Evolutionary conservation across 2,113 vertebrate genomes (phyloP).

Genomic region (Trinectes maculatus): DNA sequence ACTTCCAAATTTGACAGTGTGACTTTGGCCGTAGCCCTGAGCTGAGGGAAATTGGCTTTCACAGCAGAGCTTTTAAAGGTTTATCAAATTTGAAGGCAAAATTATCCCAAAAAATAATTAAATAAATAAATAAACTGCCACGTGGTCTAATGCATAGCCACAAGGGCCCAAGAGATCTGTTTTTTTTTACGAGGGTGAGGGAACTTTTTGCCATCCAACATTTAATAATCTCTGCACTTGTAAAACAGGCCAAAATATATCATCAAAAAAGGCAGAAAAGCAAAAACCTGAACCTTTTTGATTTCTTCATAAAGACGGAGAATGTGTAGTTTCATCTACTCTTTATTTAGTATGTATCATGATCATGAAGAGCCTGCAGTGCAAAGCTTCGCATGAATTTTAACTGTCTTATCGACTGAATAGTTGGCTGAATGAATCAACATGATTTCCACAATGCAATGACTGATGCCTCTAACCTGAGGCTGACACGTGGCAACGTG

Average conservation of each 20-base stretch:
- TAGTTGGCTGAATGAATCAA: conserved; percentile 17
- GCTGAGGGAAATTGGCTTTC: conserved; percentile 58
- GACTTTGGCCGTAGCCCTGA: conserved; percentile 43
- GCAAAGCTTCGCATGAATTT: conserved; percentile 25
- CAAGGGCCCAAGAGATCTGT: background rate
- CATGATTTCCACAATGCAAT: conserved; percentile 17
- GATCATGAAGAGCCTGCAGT: conserved; percentile 26
- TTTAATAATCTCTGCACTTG: background rate
- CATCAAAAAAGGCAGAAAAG: background rate
- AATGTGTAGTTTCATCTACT: background rate
- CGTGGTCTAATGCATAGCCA: conserved; percentile 9
- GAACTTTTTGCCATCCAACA: background rate
- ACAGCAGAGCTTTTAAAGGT: conserved; percentile 46
- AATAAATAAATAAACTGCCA: background rate
- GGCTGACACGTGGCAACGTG: conserved; percentile 12
- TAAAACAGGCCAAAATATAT: background rate
- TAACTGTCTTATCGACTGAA: conserved; percentile 33
- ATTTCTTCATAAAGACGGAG: background rate
- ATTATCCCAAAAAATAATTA: background rate
- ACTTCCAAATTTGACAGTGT: conserved; percentile 29
- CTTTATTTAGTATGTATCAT: background rate
- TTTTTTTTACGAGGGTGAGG: background rate
- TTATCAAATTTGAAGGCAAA: conserved; percentile 53
- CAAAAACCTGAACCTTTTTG: background rate
- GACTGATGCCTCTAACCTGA: conserved; percentile 36